Evolutionary conservation across 2,113 vertebrate species (phyloP).

Genomic region (Sula dactylatra): DNA sequence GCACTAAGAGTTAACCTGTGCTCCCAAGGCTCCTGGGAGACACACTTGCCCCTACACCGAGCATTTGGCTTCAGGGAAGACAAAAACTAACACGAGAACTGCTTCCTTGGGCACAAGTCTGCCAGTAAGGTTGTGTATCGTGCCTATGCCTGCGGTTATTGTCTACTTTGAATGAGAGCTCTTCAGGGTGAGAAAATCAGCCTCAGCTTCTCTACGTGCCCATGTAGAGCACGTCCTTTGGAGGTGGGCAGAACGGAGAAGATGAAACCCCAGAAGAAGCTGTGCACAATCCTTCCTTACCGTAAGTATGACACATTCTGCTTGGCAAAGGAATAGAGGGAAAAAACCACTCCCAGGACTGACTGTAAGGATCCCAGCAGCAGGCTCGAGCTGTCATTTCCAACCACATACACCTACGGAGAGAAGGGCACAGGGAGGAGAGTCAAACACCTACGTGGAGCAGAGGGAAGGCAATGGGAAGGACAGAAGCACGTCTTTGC

Average conservation of each 20-base stretch:
- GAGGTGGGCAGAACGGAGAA: neutral
- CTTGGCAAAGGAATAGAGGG: constrained; percentile 88
- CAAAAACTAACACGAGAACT: rapidly evolving
- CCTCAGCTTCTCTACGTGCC: neutral
- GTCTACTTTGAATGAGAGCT: neutral
- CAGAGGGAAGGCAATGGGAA: neutral
- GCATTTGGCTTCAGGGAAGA: neutral
- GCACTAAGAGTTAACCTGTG: neutral
- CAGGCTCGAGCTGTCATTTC: constrained; percentile 76
- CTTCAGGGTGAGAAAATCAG: neutral
- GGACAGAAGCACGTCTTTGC: neutral
- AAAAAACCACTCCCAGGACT: constrained; percentile 83
- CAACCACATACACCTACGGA: constrained; percentile 87
- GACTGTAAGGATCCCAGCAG: constrained; percentile 77
- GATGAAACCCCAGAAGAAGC: neutral
- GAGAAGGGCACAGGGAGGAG: neutral
- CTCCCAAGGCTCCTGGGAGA: neutral
- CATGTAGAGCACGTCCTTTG: neutral
- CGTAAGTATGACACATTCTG: constrained; percentile 88
- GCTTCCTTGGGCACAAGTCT: neutral
- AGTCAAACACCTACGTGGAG: neutral
- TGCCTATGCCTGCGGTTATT: neutral
- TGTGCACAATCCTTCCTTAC: constrained; percentile 64
- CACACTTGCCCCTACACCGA: rapidly evolving
- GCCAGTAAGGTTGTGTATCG: neutral